Evolutionary conservation across 1,140 invertebrate species (phyloP), one percentile per base, ranked within the genome.

Genomic region (Pachyrhynchus sulphureomaculatus): DNA sequence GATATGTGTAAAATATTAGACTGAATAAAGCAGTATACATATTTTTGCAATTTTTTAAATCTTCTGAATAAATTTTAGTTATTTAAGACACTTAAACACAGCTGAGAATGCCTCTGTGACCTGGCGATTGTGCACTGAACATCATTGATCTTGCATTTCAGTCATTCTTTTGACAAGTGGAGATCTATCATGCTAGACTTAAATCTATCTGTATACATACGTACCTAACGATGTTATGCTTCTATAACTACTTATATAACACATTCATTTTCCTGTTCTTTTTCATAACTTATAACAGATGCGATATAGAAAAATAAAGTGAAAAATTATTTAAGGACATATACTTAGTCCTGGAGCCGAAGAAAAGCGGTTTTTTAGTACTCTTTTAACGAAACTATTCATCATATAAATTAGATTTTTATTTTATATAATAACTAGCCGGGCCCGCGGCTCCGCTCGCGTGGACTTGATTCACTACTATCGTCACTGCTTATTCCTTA

Each of bases 31-130:
- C 41, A 20, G 41, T 18, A 23, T 44, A 21, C 12, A 44, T 37
- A 37, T 1, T 37, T 37, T 18, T 37, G 34, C 34, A 37, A 13
- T 37, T 15, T 37, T 15, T 6, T n/a, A 13, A 15, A n/a, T 37
- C 13, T 37, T 13, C 2, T 5, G 13, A 37, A 37, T 42, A 18
- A 42, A 9, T 9, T 3, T 20, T 42, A 42, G 39, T 20, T 37
- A 47, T 17, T 9, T 52, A 52, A 39, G 41, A 56, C 53, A 57
- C 55, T 17, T 23, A 15, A 47, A 57, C 55, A 57, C 55, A 21
- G 53, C 53, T 56, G 53, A 44, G 53, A 56, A 56, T 57, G 55
- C 55, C 23, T 57, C 55, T 57, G 55, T 56, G 26, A 54, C 20
- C n/a, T 57, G 41, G 55, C 55, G 41, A 45, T 32, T 57, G 55